A percentile compares a stretch with the other conserved stretches of the same genome.
phyloP scores from a whole-genome alignment of 2,113 vertebrate species.

The Sclerurus mexicanus region DNA sequence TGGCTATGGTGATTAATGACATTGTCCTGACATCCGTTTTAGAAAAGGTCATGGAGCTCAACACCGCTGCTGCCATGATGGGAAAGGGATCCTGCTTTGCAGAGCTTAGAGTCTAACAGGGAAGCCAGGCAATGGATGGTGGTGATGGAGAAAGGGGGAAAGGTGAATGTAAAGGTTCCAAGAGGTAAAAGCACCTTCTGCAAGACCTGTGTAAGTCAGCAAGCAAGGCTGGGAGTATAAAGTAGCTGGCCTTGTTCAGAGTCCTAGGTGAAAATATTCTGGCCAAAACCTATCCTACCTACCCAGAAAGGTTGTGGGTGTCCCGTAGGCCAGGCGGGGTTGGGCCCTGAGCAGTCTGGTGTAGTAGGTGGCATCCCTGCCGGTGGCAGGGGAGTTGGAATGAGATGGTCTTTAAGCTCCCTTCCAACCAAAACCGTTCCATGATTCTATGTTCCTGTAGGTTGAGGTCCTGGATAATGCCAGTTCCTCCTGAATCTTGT shows the following conservation, averaged over 20 bases:
- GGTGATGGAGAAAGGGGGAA: not conserved
- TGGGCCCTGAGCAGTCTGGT: not conserved
- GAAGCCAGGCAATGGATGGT: not conserved
- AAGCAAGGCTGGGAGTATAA: not conserved
- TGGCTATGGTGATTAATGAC: not conserved
- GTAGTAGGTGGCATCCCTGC: not conserved
- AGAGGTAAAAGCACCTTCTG: not conserved
- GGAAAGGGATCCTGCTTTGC: not conserved
- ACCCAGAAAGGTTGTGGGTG: not conserved
- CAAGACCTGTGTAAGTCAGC: not conserved
- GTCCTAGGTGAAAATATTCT: not conserved
- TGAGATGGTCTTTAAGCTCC: not conserved
- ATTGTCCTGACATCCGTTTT: not conserved
- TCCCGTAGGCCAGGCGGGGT: not conserved
- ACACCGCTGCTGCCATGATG: accelerated
- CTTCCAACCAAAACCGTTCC: not conserved
- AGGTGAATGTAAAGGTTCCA: not conserved
- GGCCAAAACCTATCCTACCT: not conserved
- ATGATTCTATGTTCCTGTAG: not conserved
- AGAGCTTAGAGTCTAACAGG: not conserved
- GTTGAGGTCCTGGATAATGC: not conserved
- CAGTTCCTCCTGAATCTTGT: not conserved
- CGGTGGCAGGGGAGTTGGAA: not conserved
- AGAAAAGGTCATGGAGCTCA: not conserved
- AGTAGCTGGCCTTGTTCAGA: not conserved